Conservation (phyloP, 1,140 invertebrate species). For the Patella vulgata region DNA sequence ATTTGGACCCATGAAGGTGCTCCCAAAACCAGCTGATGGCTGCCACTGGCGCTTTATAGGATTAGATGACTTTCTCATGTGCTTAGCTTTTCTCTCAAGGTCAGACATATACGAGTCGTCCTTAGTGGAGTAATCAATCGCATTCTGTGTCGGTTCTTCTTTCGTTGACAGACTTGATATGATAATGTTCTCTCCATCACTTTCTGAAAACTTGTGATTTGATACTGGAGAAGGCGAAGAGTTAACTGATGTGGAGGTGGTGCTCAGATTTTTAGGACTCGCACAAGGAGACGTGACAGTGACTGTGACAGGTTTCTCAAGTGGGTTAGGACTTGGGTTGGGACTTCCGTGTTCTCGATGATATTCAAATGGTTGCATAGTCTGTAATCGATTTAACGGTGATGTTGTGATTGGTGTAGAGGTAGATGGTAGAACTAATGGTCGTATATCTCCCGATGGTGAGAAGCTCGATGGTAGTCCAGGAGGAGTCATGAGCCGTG, state of each 20-base stretch:
- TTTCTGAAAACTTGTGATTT: slow-evolving; percentile 10
- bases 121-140: slow-evolving; percentile 32
- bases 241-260: slow-evolving; percentile 47
- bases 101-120: slow-evolving; percentile 21
- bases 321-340: slow-evolving; percentile 38
- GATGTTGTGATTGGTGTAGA: slow-evolving; percentile 69
- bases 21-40: slow-evolving; percentile 71
- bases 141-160: slow-evolving; percentile 20
- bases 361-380: slow-evolving; percentile 94
- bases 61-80: slow-evolving; percentile 82
- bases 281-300: slow-evolving; percentile 38
- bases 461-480: slow-evolving; percentile 45
- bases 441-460: slow-evolving; percentile 41
- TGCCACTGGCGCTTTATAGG: slow-evolving; percentile 92
- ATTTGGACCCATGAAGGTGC: slow-evolving; percentile 61
- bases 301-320: slow-evolving; percentile 11
- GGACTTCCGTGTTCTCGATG: slow-evolving; percentile 75
- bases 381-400: slow-evolving; percentile 88
- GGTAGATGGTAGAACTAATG: slow-evolving; percentile 44
- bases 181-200: slow-evolving; percentile 27
- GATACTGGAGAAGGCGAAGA: slow-evolving; percentile 30
- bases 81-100: slow-evolving; percentile 66
- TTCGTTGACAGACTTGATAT: slow-evolving; percentile 18
- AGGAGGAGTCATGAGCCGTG: slow-evolving; percentile 46
- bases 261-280: slow-evolving; percentile 59